Conservation (phyloP, 2,888 invertebrate species). For the Melanostoma mellinum region DNA sequence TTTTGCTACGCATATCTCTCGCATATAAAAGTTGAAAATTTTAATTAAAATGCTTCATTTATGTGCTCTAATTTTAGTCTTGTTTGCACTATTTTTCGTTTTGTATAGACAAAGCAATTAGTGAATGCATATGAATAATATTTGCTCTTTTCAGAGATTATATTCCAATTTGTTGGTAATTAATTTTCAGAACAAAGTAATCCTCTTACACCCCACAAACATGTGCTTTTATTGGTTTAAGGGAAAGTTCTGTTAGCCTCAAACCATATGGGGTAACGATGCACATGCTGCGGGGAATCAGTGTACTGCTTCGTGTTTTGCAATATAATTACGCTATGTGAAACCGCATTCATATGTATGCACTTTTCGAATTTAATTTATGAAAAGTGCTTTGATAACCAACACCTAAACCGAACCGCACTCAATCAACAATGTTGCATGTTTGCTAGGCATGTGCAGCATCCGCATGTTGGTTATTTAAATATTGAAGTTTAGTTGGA, state of each 20-base stretch:
- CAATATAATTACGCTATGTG: too few relatives aligned
- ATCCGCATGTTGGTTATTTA: too few relatives aligned
- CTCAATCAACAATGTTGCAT: too few relatives aligned
- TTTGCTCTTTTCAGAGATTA: slow-evolving; percentile 20
- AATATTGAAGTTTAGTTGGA: too few relatives aligned
- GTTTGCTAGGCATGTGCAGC: too few relatives aligned
- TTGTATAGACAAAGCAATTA: background rate
- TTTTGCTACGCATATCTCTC: background rate
- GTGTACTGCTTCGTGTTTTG: too few relatives aligned
- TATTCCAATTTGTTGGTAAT: slow-evolving; percentile 2
- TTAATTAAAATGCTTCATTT: background rate
- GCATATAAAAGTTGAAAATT: background rate
- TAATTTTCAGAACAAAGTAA: background rate
- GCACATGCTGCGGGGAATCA: too few relatives aligned
- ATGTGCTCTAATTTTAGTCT: background rate
- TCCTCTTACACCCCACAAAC: background rate
- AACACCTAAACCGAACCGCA: too few relatives aligned
- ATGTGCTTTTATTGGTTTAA: background rate
- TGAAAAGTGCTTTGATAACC: too few relatives aligned
- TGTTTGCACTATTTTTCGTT: background rate
- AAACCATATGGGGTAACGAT: background rate
- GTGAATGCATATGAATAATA: background rate
- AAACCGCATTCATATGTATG: too few relatives aligned
- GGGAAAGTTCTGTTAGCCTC: background rate
- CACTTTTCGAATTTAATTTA: too few relatives aligned